phyloP scores from a whole-genome alignment of 2,888 invertebrate species.

The Cyclophora albipunctata region DNA sequence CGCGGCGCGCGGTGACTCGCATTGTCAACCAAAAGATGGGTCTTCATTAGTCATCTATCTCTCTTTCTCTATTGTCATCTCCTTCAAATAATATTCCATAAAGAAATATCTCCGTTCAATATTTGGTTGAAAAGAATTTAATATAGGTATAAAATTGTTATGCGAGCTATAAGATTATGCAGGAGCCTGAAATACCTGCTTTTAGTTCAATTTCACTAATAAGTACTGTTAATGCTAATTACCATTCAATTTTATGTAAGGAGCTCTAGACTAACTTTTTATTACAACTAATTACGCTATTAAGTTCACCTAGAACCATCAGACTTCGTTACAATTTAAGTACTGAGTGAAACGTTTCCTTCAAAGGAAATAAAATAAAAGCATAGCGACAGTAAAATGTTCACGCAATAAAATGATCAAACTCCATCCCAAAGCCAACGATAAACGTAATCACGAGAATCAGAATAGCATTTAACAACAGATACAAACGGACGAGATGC shows the following conservation, averaged over 20 bases:
- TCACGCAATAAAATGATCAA: not conserved
- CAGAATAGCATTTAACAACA: constrained; percentile 26
- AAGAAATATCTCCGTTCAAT: not conserved
- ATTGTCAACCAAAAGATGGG: constrained; percentile 13
- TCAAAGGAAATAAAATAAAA: not conserved
- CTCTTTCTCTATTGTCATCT: constrained; percentile 13
- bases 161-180: too few species aligned
- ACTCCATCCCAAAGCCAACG: not conserved
- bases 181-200: too few species aligned
- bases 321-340: too few species aligned
- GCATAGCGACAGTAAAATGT: not conserved
- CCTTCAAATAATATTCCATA: not conserved
- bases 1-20: constrained; percentile 15
- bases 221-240: too few species aligned
- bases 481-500: constrained; percentile 43
- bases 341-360: not conserved
- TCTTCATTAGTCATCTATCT: constrained; percentile 16
- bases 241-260: too few species aligned
- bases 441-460: constrained; percentile 15
- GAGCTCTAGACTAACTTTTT: too few species aligned
- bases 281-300: too few species aligned
- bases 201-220: too few species aligned
- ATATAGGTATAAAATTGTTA: too few species aligned
- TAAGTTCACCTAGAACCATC: too few species aligned
- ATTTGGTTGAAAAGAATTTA: not conserved